Conservation (phyloP, 2,888 invertebrate genomes). For the Parnassius apollo region DNA sequence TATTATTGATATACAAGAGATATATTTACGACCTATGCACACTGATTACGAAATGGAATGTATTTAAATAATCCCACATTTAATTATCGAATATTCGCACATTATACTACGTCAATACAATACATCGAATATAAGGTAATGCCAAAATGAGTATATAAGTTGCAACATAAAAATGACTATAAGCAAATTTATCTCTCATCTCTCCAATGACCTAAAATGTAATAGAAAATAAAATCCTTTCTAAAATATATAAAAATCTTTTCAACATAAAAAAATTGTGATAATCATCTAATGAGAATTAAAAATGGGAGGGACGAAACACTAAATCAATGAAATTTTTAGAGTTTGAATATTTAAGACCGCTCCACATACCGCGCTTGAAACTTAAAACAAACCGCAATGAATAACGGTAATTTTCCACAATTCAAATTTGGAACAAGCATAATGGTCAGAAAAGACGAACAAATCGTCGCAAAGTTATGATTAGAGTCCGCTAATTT, state of each 20-base stretch:
- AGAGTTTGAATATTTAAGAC: background rate
- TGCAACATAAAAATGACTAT: background rate
- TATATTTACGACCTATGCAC: too few relatives aligned
- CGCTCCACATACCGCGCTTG: background rate
- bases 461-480: too few relatives aligned
- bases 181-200: slow-evolving; percentile 2
- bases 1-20: background rate
- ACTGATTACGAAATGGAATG: too few relatives aligned
- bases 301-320: slow-evolving; percentile 3
- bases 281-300: background rate
- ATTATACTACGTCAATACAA: too few relatives aligned
- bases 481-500: too few relatives aligned
- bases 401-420: too few relatives aligned
- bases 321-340: slow-evolving; percentile 1
- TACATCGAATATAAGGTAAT: background rate
- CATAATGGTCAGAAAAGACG: too few relatives aligned
- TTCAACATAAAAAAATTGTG: background rate
- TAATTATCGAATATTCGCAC: too few relatives aligned
- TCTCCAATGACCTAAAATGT: slow-evolving; percentile 10
- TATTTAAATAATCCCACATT: too few relatives aligned
- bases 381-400: too few relatives aligned
- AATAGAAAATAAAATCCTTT: slow-evolving; percentile 11
- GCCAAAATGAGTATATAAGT: background rate
- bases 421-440: too few relatives aligned
- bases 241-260: background rate